Percentiles rank a stretch among this genome's conserved stretches.
Evolutionary conservation across 1,140 invertebrate species (phyloP).

Genomic region (Ericerus pela): DNA sequence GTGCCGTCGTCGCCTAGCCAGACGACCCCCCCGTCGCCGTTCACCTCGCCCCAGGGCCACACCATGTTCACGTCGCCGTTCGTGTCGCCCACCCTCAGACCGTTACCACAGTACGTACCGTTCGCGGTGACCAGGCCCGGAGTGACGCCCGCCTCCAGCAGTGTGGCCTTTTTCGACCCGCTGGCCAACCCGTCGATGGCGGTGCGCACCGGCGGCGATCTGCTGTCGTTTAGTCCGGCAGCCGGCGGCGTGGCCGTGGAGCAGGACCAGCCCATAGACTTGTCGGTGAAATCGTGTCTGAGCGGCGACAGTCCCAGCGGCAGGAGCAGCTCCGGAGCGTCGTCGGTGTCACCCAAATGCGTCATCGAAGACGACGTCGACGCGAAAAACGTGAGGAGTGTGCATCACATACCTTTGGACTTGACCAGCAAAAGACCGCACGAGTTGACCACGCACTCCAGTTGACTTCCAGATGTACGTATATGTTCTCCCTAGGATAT

Average conservation of each 20-base stretch:
- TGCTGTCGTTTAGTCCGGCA: conserved; percentile 41
- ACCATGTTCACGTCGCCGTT: conserved; percentile 5
- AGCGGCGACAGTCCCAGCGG: neutral
- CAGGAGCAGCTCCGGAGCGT: neutral
- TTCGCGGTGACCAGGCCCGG: conserved; percentile 31
- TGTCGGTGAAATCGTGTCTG: conserved; percentile 33
- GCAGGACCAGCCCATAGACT: conserved; percentile 57
- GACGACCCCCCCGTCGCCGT: conserved; percentile 2
- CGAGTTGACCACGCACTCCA: conserved; percentile 1
- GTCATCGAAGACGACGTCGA: neutral
- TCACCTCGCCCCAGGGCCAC: conserved; percentile 5
- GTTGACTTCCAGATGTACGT: neutral
- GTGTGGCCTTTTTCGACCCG: conserved; percentile 16
- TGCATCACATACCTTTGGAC: neutral
- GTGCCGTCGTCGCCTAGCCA: conserved; percentile 10
- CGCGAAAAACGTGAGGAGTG: neutral
- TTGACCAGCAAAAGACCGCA: conserved; percentile 1
- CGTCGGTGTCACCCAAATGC: neutral
- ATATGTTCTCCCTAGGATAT: no score
- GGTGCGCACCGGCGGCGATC: conserved; percentile 40
- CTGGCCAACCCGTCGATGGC: conserved; percentile 22
- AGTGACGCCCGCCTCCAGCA: conserved; percentile 30
- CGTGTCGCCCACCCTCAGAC: conserved; percentile 5
- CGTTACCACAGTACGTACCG: neutral
- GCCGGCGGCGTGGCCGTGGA: conserved; percentile 42